Evolutionary conservation across 2,113 vertebrate species (phyloP).

Genomic region (Mus pahari): DNA sequence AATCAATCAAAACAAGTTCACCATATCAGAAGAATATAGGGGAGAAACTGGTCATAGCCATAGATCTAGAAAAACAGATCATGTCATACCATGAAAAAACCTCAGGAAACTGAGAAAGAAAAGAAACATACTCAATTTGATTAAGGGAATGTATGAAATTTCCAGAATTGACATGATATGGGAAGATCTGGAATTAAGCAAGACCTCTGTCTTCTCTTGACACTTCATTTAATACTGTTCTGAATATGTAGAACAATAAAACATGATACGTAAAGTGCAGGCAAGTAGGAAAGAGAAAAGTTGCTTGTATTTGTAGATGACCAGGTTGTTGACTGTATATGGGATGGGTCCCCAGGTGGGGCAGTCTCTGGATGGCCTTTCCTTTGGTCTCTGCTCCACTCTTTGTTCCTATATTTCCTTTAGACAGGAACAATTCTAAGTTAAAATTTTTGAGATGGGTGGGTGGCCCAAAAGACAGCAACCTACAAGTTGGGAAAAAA

Average conservation of each 20-base stretch:
- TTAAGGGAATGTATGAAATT: constrained; percentile 15
- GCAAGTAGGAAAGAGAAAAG: background rate
- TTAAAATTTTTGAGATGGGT: too few relatives aligned
- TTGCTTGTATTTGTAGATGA: constrained; percentile 10
- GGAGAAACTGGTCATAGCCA: constrained; percentile 43
- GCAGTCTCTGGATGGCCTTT: too few relatives aligned
- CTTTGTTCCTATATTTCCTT: too few relatives aligned
- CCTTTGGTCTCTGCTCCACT: too few relatives aligned
- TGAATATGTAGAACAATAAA: background rate
- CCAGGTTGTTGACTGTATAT: background rate
- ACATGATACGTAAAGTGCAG: constrained; percentile 22
- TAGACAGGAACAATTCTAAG: too few relatives aligned
- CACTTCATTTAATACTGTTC: constrained; percentile 8
- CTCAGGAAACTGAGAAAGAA: constrained; percentile 12
- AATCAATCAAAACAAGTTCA: constrained; percentile 27
- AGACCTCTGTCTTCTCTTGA: background rate
- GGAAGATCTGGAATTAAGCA: constrained; percentile 1
- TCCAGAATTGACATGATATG: background rate
- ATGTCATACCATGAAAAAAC: constrained; percentile 25
- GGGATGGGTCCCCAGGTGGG: too few relatives aligned
- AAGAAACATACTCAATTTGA: constrained; percentile 12
- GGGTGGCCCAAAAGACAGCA: too few relatives aligned
- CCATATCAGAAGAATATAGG: constrained; percentile 14
- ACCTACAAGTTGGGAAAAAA: too few relatives aligned
- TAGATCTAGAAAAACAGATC: constrained; percentile 47